These are phyloP conservation scores for Cryptocephalus primarius DNA, from an alignment of 2,888 invertebrate genomes.

Conservation along the genomic window DNA sequence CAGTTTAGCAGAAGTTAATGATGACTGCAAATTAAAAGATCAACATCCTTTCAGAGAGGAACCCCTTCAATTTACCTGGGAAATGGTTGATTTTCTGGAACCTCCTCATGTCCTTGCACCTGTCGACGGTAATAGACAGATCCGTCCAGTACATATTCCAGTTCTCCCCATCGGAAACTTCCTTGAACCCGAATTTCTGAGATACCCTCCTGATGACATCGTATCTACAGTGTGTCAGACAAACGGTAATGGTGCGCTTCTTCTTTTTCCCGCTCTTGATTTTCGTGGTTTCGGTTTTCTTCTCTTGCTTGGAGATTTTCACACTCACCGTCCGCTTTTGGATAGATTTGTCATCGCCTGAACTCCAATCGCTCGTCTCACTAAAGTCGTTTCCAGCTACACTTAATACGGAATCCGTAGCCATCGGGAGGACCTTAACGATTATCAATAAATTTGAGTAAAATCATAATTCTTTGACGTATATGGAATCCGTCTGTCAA, in stretches of 20 bases:
- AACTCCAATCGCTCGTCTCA: conserved; percentile 22
- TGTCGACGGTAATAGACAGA: conserved; percentile 71
- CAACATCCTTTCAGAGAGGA: too few species aligned
- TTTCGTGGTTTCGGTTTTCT: conserved; percentile 6
- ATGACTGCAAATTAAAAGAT: too few species aligned
- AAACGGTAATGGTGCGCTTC: conserved; percentile 43
- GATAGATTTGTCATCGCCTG: conserved; percentile 16
- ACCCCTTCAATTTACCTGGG: conserved; percentile 4
- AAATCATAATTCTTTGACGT: too few species aligned
- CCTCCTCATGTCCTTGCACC: conserved; percentile 84
- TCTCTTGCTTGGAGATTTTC: conserved; percentile 9
- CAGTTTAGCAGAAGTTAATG: too few species aligned
- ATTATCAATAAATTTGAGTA: not conserved
- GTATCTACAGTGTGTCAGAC: conserved; percentile 60
- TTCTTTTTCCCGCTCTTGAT: conserved; percentile 13
- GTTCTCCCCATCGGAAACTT: conserved; percentile 66
- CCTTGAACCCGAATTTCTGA: conserved; percentile 60
- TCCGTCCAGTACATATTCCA: conserved; percentile 94
- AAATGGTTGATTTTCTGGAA: conserved; percentile 91
- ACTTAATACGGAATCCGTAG: conserved; percentile 20
- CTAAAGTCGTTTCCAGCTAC: conserved; percentile 18
- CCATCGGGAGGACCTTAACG: conserved; percentile 13
- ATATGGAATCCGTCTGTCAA: too few species aligned
- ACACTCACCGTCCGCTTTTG: conserved; percentile 3
- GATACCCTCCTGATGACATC: conserved; percentile 63